These are phyloP conservation scores for Tor tambroides DNA, from an alignment of 2,113 vertebrate species.

Conservation along the genomic window DNA sequence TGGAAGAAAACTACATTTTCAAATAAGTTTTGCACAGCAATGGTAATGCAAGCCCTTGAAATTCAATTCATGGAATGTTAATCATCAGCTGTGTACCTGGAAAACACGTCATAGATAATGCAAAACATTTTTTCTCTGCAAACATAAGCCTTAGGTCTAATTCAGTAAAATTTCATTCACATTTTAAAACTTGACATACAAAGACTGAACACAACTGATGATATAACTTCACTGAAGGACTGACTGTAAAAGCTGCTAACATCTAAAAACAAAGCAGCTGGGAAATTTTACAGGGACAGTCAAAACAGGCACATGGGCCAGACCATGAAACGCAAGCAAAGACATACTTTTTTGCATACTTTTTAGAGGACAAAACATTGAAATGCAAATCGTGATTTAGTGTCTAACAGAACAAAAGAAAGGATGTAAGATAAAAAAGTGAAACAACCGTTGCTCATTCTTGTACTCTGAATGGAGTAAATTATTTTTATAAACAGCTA, in stretches of 20 bases:
- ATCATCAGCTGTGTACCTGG: not conserved
- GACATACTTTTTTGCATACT: not conserved
- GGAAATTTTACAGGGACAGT: not conserved
- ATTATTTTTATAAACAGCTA: not conserved
- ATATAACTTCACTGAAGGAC: not conserved
- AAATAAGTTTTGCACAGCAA: not conserved
- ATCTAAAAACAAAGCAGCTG: not conserved
- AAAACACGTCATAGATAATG: not conserved
- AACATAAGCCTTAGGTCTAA: not conserved
- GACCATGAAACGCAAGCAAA: not conserved
- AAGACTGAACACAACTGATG: not conserved
- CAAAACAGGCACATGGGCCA: not conserved
- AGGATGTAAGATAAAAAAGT: not conserved
- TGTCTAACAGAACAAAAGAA: constrained; percentile 13
- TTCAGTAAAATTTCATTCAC: not conserved
- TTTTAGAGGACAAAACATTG: not conserved
- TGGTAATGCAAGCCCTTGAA: not conserved
- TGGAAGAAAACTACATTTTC: constrained; percentile 1
- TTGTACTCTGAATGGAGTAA: not conserved
- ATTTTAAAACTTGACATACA: constrained; percentile 21
- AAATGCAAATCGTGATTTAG: constrained; percentile 25
- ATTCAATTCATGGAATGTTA: constrained; percentile 8
- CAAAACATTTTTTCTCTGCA: not conserved
- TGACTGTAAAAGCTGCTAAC: not conserved
- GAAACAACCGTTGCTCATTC: not conserved